These are phyloP conservation scores for Triplophysa yarkandensis DNA, from an alignment of 2,797 vertebrate genomes.

Conservation along the genomic window DNA sequence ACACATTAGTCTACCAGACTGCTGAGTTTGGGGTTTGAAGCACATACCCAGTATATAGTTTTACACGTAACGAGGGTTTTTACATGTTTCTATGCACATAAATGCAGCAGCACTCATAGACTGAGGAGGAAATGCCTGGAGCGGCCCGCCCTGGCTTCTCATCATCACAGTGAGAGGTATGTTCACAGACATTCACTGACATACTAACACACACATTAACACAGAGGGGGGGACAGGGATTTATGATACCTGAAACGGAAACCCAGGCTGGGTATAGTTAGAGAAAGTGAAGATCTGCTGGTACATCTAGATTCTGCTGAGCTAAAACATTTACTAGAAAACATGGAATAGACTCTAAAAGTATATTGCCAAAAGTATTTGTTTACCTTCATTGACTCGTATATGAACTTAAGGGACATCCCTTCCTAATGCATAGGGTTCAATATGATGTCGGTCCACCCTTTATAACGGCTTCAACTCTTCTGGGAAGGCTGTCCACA, in stretches of 20 bases:
- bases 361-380: too few species aligned
- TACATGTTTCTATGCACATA: background rate
- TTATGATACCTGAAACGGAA: constrained; percentile 46
- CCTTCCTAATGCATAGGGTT: too few species aligned
- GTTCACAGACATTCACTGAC: constrained; percentile 29
- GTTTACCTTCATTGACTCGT: too few species aligned
- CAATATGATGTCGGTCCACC: too few species aligned
- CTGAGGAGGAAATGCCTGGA: constrained; percentile 35
- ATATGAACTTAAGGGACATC: too few species aligned
- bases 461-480: too few species aligned
- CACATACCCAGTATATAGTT: background rate
- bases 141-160: constrained; percentile 34
- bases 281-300: constrained; percentile 4
- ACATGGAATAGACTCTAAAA: too few species aligned
- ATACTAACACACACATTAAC: constrained; percentile 30
- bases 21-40: background rate
- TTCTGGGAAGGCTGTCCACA: too few species aligned
- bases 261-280: background rate
- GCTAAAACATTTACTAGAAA: too few species aligned
- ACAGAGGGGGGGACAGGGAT: constrained; percentile 34
- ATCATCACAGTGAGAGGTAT: constrained; percentile 42
- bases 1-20: background rate
- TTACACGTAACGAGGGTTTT: background rate
- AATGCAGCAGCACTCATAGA: background rate
- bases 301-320: background rate